phyloP scores from a whole-genome alignment of 2,797 vertebrate genomes.

The Euthynnus affinis region DNA sequence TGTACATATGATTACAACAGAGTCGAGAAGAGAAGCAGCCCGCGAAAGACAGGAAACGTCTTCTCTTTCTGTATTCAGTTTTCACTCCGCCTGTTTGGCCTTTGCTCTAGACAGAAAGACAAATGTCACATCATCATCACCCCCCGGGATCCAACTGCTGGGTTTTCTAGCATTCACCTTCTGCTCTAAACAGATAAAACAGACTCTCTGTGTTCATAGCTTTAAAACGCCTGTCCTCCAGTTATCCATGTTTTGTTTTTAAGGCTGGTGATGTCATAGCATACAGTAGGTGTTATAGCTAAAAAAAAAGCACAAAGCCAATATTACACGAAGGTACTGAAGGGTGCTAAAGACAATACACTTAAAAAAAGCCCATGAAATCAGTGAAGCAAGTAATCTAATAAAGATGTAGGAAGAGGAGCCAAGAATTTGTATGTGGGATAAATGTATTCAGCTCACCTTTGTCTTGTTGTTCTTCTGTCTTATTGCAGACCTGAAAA shows the following conservation, averaged over 20 bases:
- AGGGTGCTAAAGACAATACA: not conserved
- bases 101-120: conserved; percentile 29
- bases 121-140: conserved; percentile 28
- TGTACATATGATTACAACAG: not conserved
- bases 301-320: not conserved
- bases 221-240: not conserved
- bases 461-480: not conserved
- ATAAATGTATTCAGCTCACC: conserved; percentile 8
- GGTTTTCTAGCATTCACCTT: not conserved
- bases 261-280: not conserved
- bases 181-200: not conserved
- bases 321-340: not conserved
- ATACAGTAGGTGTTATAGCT: not conserved
- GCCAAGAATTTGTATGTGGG: not conserved
- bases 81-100: conserved; percentile 3
- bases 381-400: not conserved
- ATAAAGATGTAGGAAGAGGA: not conserved
- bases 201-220: not conserved
- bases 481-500: conserved; percentile 17
- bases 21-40: not conserved
- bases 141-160: not conserved
- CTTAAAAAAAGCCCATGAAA: not conserved
- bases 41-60: not conserved
- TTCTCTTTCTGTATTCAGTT: conserved; percentile 8
- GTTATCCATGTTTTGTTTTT: not conserved